phyloP scores from a whole-genome alignment of 2,797 vertebrate species.

The Otolemur crassicaudatus region DNA sequence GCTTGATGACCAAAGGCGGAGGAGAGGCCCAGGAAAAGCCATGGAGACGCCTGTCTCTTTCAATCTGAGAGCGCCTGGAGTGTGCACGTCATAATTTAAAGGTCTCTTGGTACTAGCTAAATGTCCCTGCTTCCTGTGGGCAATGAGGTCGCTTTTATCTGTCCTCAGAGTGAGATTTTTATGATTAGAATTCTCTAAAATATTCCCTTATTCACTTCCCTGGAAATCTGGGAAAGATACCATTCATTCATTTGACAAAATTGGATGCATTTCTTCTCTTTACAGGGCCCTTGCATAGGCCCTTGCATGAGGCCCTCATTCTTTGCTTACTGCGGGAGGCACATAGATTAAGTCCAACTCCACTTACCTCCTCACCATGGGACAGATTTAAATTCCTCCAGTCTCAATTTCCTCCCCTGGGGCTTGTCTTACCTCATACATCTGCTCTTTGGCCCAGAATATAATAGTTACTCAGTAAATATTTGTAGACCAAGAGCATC shows the following conservation, averaged over 20 bases:
- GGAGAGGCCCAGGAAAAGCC: conserved; percentile 84
- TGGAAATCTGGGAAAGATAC: background rate
- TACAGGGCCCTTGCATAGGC: accelerated
- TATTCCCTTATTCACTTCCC: background rate
- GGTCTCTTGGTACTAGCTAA: conserved; percentile 88
- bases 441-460: background rate
- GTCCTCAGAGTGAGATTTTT: background rate
- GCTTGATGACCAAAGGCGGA: conserved; percentile 75
- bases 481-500: background rate
- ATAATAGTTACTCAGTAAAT: background rate
- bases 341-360: accelerated
- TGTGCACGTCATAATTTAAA: conserved; percentile 85
- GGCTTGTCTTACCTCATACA: background rate
- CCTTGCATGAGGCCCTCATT: accelerated
- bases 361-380: background rate
- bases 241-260: background rate
- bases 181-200: background rate
- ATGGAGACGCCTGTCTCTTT: conserved; percentile 87
- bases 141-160: conserved; percentile 71
- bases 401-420: background rate
- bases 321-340: background rate
- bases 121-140: conserved; percentile 88
- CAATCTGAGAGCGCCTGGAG: conserved; percentile 79
- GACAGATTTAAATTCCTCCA: background rate
- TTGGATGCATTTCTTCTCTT: background rate